Conservation (phyloP, 2,113 vertebrate species). For the Rafetus swinhoei region DNA sequence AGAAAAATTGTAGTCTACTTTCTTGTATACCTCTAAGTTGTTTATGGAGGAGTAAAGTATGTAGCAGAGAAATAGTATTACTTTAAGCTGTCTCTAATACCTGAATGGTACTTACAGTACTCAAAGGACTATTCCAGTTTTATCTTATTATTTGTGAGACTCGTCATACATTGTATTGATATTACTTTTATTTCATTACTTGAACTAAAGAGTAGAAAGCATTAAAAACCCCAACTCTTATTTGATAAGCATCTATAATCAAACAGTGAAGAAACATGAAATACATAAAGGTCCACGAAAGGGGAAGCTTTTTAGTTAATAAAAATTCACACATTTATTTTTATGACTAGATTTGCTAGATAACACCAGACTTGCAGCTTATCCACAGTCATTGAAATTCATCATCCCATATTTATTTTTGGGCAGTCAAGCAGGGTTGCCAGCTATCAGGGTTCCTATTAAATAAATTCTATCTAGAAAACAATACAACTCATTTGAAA, state of each 20-base stretch:
- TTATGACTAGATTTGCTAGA: not conserved
- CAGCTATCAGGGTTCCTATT: not conserved
- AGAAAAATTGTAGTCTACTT: not conserved
- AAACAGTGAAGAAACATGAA: not conserved
- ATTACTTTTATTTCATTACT: not conserved
- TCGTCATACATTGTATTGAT: not conserved
- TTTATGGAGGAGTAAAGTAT: not conserved
- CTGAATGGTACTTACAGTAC: not conserved
- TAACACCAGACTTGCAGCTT: not conserved
- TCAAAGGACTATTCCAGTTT: not conserved
- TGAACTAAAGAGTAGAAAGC: not conserved
- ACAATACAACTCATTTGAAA: rapidly evolving
- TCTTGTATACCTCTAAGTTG: not conserved
- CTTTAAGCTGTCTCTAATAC: not conserved
- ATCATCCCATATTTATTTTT: rapidly evolving
- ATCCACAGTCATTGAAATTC: not conserved
- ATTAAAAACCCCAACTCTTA: not conserved
- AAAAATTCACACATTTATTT: not conserved
- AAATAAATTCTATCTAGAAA: not conserved
- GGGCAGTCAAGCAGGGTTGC: not conserved
- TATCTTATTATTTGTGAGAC: not conserved
- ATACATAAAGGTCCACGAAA: not conserved
- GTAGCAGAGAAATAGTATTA: not conserved
- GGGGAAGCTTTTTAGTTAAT: not conserved
- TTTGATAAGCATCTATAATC: not conserved